phyloP scores from a whole-genome alignment of 2,888 invertebrate species.

The Enchytraeus crypticus region DNA sequence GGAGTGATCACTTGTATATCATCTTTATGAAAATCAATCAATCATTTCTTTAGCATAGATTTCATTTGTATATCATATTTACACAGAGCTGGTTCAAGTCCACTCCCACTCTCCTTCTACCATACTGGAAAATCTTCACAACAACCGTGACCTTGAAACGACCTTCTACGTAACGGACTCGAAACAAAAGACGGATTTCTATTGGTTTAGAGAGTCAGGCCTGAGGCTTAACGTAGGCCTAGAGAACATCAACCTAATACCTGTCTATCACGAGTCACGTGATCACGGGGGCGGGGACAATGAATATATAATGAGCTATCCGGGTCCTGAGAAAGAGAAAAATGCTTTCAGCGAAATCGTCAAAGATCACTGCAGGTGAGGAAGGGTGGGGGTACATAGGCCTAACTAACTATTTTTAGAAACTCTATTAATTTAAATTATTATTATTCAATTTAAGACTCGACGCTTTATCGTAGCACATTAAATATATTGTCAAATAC shows the following conservation, averaged over 20 bases:
- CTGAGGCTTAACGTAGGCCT: constrained; percentile 38
- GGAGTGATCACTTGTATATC: too few relatives aligned
- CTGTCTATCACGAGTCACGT: constrained; percentile 41
- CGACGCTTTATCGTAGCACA: too few relatives aligned
- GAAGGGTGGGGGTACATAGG: too few relatives aligned
- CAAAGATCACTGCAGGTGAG: constrained; percentile 39
- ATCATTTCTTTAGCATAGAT: too few relatives aligned
- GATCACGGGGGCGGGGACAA: constrained; percentile 38
- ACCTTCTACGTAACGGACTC: constrained; percentile 39
- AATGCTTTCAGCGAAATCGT: constrained; percentile 30
- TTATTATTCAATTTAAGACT: too few relatives aligned
- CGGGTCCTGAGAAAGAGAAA: constrained; percentile 27
- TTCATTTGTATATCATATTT: too few relatives aligned
- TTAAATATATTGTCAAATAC: too few relatives aligned
- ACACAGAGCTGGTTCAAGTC: too few relatives aligned
- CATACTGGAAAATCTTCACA: constrained; percentile 38
- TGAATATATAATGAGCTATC: constrained; percentile 27
- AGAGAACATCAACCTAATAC: constrained; percentile 38
- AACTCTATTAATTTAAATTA: too few relatives aligned
- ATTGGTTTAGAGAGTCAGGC: constrained; percentile 38
- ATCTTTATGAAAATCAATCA: too few relatives aligned
- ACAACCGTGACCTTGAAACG: constrained; percentile 32
- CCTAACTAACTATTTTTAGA: too few relatives aligned
- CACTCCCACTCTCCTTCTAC: too few relatives aligned
- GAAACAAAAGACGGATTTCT: constrained; percentile 38